phyloP scores from a whole-genome alignment of 92 coral and sea anemone genomes.

The Phymanthus crucifer region DNA sequence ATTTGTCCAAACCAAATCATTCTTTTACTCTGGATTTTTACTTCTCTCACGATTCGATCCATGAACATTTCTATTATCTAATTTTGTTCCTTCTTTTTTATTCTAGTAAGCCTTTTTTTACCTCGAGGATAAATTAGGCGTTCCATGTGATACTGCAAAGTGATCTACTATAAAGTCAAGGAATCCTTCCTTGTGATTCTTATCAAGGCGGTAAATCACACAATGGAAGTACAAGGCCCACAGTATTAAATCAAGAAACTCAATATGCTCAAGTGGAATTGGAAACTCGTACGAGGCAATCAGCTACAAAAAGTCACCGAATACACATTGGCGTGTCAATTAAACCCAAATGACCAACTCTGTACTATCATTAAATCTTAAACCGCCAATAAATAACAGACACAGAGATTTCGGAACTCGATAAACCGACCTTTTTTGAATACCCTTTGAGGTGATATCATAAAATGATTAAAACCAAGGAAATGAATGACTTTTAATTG shows the following conservation, averaged over 20 bases:
- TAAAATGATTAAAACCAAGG: not conserved
- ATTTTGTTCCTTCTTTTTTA: not conserved
- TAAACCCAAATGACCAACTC: not conserved
- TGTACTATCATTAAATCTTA: constrained; percentile 15
- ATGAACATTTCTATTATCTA: not conserved
- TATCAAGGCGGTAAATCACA: constrained; percentile 15
- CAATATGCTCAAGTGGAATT: constrained; percentile 26
- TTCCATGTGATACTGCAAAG: constrained; percentile 12
- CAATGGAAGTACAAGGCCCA: constrained; percentile 18
- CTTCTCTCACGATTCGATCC: not conserved
- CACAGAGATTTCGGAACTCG: constrained; percentile 13
- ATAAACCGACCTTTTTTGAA: constrained; percentile 7
- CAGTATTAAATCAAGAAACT: constrained; percentile 4
- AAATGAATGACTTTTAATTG: not conserved
- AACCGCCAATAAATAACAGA: constrained; percentile 23
- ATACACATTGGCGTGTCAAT: not conserved
- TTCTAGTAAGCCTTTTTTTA: not conserved
- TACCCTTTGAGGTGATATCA: not conserved
- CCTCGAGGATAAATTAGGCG: not conserved
- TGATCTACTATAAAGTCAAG: not conserved
- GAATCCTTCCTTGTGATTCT: not conserved
- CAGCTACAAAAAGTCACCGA: constrained; percentile 5
- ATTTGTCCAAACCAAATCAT: no score
- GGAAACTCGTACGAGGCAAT: constrained; percentile 13
- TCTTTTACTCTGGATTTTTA: not conserved